Conservation (phyloP, 2,113 vertebrate genomes). For the Elephas maximus region DNA sequence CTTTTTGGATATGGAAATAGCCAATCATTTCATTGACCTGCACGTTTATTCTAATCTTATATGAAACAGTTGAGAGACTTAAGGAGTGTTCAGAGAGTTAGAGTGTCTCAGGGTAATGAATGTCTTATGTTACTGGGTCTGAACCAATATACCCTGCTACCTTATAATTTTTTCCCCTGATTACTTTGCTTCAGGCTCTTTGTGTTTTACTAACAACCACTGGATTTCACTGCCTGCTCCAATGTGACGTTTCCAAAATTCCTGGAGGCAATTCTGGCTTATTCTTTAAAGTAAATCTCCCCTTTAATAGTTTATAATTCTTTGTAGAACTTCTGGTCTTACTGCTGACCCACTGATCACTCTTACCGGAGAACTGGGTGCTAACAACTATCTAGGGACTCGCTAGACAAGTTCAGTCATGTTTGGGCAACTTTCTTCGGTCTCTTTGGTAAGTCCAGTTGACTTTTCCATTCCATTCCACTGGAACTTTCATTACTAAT, state of each 20-base stretch:
- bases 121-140: conserved; percentile 69
- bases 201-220: conserved; percentile 41
- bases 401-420: not conserved
- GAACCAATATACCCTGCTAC: conserved; percentile 29
- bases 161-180: conserved; percentile 64
- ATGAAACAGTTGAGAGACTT: conserved; percentile 65
- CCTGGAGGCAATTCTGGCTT: conserved; percentile 70
- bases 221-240: not conserved
- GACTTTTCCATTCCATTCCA: not conserved
- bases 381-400: not conserved
- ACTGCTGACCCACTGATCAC: not conserved
- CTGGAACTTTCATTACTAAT: not conserved
- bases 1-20: conserved; percentile 56
- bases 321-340: conserved; percentile 71
- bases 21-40: conserved; percentile 75
- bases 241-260: conserved; percentile 66
- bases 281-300: conserved; percentile 63
- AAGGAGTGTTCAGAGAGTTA: conserved; percentile 68
- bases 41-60: conserved; percentile 54
- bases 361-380: not conserved
- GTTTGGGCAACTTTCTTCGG: not conserved
- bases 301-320: conserved; percentile 53
- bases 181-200: conserved; percentile 44
- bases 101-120: conserved; percentile 39
- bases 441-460: not conserved